Evolutionary conservation across 2,113 vertebrate genomes (phyloP).

Genomic region (Copsychus sechellarum): DNA sequence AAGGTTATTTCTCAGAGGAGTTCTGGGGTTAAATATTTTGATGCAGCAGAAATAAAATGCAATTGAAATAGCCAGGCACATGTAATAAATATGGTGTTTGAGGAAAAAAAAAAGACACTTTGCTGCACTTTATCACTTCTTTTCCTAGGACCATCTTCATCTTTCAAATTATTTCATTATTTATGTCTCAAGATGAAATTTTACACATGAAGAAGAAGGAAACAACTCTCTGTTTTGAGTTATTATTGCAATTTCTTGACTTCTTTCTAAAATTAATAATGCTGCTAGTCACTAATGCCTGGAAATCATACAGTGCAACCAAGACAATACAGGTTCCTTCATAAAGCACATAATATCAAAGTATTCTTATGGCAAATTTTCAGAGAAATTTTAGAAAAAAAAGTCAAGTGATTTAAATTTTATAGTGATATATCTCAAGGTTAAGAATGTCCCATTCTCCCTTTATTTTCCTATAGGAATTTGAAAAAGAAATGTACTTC

Average conservation of each 20-base stretch:
- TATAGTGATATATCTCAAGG: neutral
- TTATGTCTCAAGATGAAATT: neutral
- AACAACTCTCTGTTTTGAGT: neutral
- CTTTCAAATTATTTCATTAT: neutral
- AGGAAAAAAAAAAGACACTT: neutral
- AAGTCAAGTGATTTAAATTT: neutral
- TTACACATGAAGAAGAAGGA: neutral
- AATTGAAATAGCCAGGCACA: neutral
- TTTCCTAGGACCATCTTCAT: neutral
- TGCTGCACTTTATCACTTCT: neutral
- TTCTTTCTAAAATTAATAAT: neutral
- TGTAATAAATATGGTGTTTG: neutral
- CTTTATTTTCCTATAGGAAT: neutral
- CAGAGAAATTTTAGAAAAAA: neutral
- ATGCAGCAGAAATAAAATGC: neutral
- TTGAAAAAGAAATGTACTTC: neutral
- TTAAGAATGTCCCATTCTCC: accelerated
- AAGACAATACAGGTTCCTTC: neutral
- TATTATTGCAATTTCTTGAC: neutral
- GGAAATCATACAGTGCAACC: neutral
- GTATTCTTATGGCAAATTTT: neutral
- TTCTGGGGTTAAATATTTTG: neutral
- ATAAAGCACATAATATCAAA: neutral
- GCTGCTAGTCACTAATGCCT: accelerated
- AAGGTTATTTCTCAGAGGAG: neutral